Conservation (phyloP, 2,113 vertebrate genomes). For the Fregata magnificens region DNA sequence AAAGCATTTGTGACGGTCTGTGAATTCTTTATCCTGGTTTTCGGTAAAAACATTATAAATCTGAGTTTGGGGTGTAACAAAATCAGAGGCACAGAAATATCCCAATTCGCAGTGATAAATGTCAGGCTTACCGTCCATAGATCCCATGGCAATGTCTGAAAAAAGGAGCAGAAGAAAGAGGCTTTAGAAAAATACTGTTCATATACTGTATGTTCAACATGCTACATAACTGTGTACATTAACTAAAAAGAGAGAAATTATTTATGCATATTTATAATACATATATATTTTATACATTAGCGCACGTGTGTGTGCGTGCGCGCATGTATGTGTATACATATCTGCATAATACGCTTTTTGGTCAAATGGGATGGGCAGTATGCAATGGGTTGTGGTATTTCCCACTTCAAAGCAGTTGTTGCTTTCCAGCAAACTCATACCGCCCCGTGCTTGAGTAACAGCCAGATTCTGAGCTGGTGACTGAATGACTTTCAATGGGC, state of each 20-base stretch:
- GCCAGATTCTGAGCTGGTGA: not conserved
- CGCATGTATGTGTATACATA: not conserved
- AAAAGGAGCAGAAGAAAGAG: not conserved
- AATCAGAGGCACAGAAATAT: not conserved
- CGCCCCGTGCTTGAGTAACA: not conserved
- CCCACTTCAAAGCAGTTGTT: not conserved
- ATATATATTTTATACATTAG: not conserved
- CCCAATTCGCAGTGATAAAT: not conserved
- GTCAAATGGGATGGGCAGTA: not conserved
- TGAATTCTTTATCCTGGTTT: not conserved
- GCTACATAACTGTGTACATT: not conserved
- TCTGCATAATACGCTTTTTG: not conserved
- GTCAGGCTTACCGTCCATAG: constrained; percentile 89
- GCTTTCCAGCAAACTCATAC: not conserved
- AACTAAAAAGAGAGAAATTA: not conserved
- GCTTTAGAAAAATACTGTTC: constrained; percentile 18
- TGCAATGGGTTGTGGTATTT: not conserved
- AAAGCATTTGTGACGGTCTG: not conserved
- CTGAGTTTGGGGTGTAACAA: not conserved
- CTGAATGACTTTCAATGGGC: not conserved
- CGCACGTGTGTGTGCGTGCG: accelerated
- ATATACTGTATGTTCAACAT: not conserved
- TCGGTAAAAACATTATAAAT: not conserved
- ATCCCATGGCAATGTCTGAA: constrained; percentile 94
- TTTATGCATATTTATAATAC: not conserved